A percentile compares a stretch with the other conserved stretches of the same genome.
Conservation (phyloP, 2,888 invertebrate species). For the Rapana venosa region DNA sequence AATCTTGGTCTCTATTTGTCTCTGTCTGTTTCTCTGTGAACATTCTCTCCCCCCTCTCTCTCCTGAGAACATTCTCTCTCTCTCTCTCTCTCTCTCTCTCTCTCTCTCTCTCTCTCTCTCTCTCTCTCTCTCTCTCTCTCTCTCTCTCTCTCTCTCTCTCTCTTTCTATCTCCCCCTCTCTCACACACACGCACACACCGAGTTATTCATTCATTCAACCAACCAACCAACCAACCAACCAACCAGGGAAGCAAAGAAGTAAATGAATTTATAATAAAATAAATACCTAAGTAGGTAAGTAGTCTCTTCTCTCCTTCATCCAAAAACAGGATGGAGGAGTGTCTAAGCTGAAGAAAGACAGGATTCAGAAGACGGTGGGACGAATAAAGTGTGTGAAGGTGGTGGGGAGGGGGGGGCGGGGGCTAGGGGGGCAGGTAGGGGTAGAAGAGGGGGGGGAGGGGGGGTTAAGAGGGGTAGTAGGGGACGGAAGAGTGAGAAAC, state of each 20-base stretch:
- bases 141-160: not conserved
- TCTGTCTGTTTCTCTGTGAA: not conserved
- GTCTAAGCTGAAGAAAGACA: too few relatives aligned
- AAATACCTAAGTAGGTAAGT: too few relatives aligned
- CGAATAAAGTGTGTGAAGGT: too few relatives aligned
- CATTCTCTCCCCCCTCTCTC: not conserved
- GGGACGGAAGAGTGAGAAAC: not conserved
- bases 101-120: not conserved
- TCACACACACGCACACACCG: not conserved
- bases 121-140: constrained; percentile 1
- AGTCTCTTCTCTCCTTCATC: too few relatives aligned
- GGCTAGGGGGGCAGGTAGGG: not conserved
- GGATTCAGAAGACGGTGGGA: too few relatives aligned
- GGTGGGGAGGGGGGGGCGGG: not conserved
- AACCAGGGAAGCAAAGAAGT: too few relatives aligned
- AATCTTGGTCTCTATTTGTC: not conserved
- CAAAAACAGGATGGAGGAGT: too few relatives aligned
- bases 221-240: too few relatives aligned
- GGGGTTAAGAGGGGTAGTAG: not conserved
- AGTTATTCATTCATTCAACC: too few relatives aligned
- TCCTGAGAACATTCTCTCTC: not conserved
- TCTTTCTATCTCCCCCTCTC: not conserved
- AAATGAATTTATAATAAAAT: too few relatives aligned
- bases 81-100: not conserved
- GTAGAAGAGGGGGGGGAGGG: not conserved